A percentile compares a stretch with the other conserved stretches of the same genome.
Conservation (phyloP, 2,797 vertebrate genomes). For the Coreius guichenoti region DNA sequence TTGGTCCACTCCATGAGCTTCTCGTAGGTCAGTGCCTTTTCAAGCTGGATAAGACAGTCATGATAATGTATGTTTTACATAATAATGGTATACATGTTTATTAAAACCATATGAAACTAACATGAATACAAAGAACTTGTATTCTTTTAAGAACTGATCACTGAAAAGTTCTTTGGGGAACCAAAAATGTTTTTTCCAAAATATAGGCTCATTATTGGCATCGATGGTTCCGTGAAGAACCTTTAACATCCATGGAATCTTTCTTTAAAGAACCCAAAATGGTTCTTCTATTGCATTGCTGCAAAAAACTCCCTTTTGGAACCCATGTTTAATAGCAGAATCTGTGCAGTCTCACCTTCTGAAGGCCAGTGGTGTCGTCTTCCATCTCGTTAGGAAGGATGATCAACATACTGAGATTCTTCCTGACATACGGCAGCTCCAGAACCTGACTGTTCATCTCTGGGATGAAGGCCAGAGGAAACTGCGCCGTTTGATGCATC, state of each 20-base stretch:
- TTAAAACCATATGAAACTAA: too few relatives aligned
- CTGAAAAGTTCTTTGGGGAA: too few relatives aligned
- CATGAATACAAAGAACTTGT: too few relatives aligned
- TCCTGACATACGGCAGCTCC: conserved; percentile 82
- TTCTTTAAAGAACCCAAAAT: neutral
- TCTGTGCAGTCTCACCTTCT: conserved; percentile 69
- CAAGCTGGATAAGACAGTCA: neutral
- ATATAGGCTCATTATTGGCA: too few relatives aligned
- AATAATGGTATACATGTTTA: neutral
- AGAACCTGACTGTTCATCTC: conserved; percentile 80
- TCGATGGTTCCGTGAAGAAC: neutral
- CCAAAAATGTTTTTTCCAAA: too few relatives aligned
- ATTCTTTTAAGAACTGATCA: too few relatives aligned
- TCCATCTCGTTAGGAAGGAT: conserved; percentile 81
- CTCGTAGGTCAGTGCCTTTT: neutral
- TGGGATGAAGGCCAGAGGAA: conserved; percentile 74
- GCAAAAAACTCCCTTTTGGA: neutral
- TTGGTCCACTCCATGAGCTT: conserved; percentile 29
- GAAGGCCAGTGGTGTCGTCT: conserved; percentile 81
- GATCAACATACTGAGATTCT: conserved; percentile 87
- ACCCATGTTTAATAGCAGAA: neutral
- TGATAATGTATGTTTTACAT: neutral
- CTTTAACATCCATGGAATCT: neutral
- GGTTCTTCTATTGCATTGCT: neutral
- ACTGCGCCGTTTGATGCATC: conserved; percentile 81